A percentile compares a stretch with the other conserved stretches of the same genome.
These are phyloP conservation scores for Yponomeuta malinellus DNA, from an alignment of 2,888 invertebrate genomes.

Conservation along the genomic window DNA sequence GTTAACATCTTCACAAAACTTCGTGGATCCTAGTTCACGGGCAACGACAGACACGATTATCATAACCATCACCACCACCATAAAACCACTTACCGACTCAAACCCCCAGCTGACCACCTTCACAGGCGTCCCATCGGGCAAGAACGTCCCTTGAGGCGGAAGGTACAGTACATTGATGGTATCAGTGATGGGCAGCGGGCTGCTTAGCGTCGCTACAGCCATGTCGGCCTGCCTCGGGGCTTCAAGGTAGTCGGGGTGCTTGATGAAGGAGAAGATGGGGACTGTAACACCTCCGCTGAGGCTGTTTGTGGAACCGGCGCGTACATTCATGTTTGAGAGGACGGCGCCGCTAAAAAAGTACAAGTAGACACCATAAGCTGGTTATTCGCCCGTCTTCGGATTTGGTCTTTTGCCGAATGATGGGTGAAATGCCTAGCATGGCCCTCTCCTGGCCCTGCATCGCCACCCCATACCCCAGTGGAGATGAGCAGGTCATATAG, in stretches of 20 bases:
- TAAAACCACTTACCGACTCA: slow-evolving; percentile 4
- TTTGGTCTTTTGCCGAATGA: no score
- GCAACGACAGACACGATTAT: no score
- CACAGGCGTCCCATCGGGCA: slow-evolving; percentile 3
- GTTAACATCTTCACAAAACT: no score
- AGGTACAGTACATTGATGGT: slow-evolving; percentile 5
- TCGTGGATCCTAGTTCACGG: no score
- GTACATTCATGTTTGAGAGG: slow-evolving; percentile 3
- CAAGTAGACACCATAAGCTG: no score
- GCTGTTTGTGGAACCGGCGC: slow-evolving; percentile 10
- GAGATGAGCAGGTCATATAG: no score
- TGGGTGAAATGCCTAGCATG: no score
- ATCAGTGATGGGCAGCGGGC: neutral
- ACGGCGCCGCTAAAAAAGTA: slow-evolving; percentile 7
- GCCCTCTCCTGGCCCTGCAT: no score
- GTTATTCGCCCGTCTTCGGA: no score
- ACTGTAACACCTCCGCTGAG: neutral
- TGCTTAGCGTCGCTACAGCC: neutral
- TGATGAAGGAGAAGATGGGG: neutral
- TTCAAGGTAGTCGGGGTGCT: slow-evolving; percentile 12
- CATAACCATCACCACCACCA: no score
- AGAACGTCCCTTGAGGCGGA: slow-evolving; percentile 10
- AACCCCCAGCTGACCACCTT: slow-evolving; percentile 11
- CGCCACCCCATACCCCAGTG: no score
- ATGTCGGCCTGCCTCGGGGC: neutral